Base-by-base conservation (phyloP, 2,113 vertebrate genomes). In the Alexandromys fortis region DNA sequence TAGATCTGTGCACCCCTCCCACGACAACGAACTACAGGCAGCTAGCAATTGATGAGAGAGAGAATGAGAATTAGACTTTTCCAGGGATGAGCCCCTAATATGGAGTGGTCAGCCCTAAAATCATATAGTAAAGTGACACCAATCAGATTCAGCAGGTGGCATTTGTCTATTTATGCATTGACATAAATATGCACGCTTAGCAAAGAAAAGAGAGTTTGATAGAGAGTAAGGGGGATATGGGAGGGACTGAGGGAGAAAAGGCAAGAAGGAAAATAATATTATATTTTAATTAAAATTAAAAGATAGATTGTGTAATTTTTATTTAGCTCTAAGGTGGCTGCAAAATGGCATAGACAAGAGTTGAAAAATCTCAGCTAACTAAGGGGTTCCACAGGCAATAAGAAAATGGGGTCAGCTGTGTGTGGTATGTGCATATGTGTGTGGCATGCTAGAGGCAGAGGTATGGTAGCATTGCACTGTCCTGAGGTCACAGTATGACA, bases 301-400 rank as follows among this genome's bases (percentile, higher is more conserved):
- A 96, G 70, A 77, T 79, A 94, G 88, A 96, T 90, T 58, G 7
- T 55, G 8, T 91, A 61, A 86, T 52, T 87, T 97, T 96, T 95
- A 95, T 97, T 97, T 97, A 94, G 89, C 35, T 38, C 86, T 33
- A 94, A n/a, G 94, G 30, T 94, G 92, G 86, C 81, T 93, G 22
- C 95, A n/a, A 91, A 95, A 93, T 97, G 95, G 73, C 42, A 38
- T 89, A 97, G 95, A 79, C 26, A 19, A 75, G 38, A 42, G 49
- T n/a, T 77, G 45, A 85, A 82, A 79, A 63, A 76, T 89, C 75
- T 91, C 83, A 76, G 35, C 83, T 86, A 68, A 68, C 10, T 16
- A 77, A 75, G 58, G 11, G n/a, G 6, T 82, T 73, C 61, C 49
- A 47, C 10, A 52, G 9, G 17, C 87, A 38, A 76, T 38, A 47